Evolutionary conservation across 2,888 invertebrate species (phyloP), one percentile per base, ranked within the genome.

Genomic region (Drosophila eohydei): DNA sequence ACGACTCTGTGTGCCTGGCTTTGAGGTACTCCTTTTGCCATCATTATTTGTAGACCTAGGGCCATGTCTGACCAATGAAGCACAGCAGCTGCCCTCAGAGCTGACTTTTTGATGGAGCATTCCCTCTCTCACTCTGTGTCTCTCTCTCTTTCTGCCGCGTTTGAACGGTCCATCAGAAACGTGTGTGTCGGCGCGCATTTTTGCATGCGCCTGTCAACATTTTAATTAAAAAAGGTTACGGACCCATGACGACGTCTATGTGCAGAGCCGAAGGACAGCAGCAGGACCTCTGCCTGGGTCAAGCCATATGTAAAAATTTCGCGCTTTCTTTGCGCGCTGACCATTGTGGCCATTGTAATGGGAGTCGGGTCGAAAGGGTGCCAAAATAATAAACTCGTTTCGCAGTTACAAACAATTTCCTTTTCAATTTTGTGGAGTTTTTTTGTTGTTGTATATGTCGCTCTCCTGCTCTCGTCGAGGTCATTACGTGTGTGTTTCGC

Each of bases 161-260:
- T 36, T 51, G 67, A 62, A 69, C 41, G 50, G 59, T 61, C 71
- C 72, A 61, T 52, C 77, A 63, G 56, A 59, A 48, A 26, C 9
- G 52, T 52, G 55, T 57, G 46, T 72, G 56, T 51, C 54, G 67
- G 56, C 70, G 71, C 73, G 81, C 86, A 86, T 88, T 89, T 88
- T 89, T 89, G 83, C 90, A 90, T 92, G 91, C 74, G 91, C 92
- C 93, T 92, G 92, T 93, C 93, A 92, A 92, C 93, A 92, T 93
- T 92, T 92, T 92, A 92, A 92, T 92, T 92, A 92, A 92, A 92
- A 92, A 92, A 92, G 92, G 92, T 92, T 92, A 89, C 92, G 92
- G 71, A 76, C 84, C 77, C 79, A 83, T 81, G 76, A 63, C 86
- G 72, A 76, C 77, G 80, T 51, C 40, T 38, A 50, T 44, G 16